Base-by-base conservation (phyloP, 2,797 vertebrate genomes). In the Anguilla marmorata region DNA sequence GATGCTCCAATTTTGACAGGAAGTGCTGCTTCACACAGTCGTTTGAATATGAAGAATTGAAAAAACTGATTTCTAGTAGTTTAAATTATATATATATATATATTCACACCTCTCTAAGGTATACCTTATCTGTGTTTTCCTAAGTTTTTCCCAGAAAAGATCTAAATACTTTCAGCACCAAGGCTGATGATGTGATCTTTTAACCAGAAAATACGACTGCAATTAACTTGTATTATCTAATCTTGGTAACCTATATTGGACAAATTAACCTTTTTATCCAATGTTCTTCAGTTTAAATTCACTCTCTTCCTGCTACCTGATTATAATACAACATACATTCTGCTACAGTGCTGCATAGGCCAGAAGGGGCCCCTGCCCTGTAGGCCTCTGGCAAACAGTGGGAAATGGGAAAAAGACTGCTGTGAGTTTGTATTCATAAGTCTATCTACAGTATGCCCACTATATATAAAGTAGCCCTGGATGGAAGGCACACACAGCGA, bases 151-250 rank as follows among this genome's bases (percentile, higher is more conserved):
- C 5, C 5, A 21, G 14, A 45, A 48, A 80, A 80, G 76, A 37
- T 80, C 76, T 48, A 80, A 45, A 3, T 11, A 24, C 9, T n/a
- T 74, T 27, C 69, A 74, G 69, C 19, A 80, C 76, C 37, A 37
- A 45, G 14, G 7, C 37, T 80, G 76, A 80, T 45, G 76, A 80
- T 48, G 76, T 80, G 76, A 80, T 80, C 76, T 80, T 80, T 80
- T 33, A 45, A 80, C 76, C 41, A 80, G 8, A 80, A 80, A 80
- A 80, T 37, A 41, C 0, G 21, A 80, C 16, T 8, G 41, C 76
- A 80, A 80, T 80, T 80, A 80, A 80, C 76, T 48, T 48, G 41
- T 24, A 24, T 80, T 41, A 80, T 80, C 16, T 80, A 80, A 76
- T 76, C 72, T 33, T 33, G 72, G 30, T 76, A 76, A 76, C 30